A percentile compares a stretch with the other conserved stretches of the same genome.
Conservation (phyloP, 2,888 invertebrate species). For the Cepaea hortensis region DNA sequence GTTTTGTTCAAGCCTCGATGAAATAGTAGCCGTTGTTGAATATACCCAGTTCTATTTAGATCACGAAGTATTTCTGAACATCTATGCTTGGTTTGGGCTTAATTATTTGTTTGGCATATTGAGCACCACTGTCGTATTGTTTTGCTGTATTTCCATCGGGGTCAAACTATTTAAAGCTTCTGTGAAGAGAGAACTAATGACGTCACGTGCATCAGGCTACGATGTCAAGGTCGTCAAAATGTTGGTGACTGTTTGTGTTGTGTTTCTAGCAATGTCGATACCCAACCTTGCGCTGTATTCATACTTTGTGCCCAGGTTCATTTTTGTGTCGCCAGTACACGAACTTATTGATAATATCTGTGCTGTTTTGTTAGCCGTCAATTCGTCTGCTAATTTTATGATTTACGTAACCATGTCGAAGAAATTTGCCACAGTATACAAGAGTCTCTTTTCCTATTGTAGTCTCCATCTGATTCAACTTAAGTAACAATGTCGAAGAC, state of each 20-base stretch:
- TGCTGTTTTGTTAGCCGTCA: neutral
- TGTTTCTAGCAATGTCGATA: neutral
- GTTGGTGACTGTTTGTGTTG: constrained; percentile 13
- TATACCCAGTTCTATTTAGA: constrained; percentile 15
- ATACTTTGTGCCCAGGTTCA: constrained; percentile 1
- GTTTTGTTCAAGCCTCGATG: neutral
- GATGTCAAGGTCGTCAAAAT: constrained; percentile 9
- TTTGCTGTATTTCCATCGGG: neutral
- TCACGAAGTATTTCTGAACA: neutral
- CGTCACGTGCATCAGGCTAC: neutral
- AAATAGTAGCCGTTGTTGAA: neutral
- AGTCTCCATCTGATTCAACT: too few species aligned
- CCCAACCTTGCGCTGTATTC: constrained; percentile 6
- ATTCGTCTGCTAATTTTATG: constrained; percentile 15
- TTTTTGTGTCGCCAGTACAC: neutral
- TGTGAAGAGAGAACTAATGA: neutral
- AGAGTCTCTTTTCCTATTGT: neutral
- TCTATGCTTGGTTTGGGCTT: constrained; percentile 14
- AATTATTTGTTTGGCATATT: neutral
- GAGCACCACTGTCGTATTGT: neutral
- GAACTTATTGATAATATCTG: neutral
- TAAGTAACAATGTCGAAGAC: too few species aligned
- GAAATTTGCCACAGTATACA: neutral
- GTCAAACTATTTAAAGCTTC: neutral
- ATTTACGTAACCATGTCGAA: constrained; percentile 15